phyloP scores from a whole-genome alignment of 2,797 vertebrate genomes.

The Etheostoma perlongum region DNA sequence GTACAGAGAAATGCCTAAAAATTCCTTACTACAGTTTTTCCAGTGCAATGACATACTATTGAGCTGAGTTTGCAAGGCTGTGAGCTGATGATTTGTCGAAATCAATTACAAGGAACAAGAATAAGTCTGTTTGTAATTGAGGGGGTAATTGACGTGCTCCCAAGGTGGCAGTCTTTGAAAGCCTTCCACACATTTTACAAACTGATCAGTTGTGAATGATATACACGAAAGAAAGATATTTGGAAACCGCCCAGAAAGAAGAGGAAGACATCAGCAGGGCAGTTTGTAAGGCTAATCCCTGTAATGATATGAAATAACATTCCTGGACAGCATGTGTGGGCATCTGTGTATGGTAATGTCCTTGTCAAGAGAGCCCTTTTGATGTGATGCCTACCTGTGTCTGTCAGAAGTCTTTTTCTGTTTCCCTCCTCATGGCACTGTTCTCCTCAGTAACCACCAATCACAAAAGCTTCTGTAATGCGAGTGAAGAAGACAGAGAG shows the following conservation, averaged over 20 bases:
- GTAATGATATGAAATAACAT: constrained; percentile 33
- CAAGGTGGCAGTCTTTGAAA: background rate
- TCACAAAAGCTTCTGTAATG: constrained; percentile 30
- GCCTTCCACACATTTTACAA: background rate
- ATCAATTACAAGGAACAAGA: background rate
- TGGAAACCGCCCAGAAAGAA: background rate
- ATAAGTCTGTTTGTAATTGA: background rate
- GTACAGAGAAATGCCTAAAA: no score
- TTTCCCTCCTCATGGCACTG: background rate
- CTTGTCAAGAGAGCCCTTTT: constrained; percentile 28
- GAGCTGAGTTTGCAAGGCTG: background rate
- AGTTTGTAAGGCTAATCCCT: constrained; percentile 6
- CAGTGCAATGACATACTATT: background rate
- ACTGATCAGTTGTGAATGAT: background rate
- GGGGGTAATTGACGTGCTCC: background rate
- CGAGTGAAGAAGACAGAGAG: constrained; percentile 13
- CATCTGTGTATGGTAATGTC: constrained; percentile 39
- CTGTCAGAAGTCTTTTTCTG: constrained; percentile 17
- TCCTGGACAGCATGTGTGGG: background rate
- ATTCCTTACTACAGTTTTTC: background rate
- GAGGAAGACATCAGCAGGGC: constrained; percentile 3
- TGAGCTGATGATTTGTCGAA: background rate
- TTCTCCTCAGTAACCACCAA: constrained; percentile 7
- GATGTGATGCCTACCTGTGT: constrained; percentile 44
- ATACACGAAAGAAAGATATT: background rate